Percentiles rank a stretch among this genome's conserved stretches.
phyloP scores from a whole-genome alignment of 2,113 vertebrate species.

The Alosa alosa region DNA sequence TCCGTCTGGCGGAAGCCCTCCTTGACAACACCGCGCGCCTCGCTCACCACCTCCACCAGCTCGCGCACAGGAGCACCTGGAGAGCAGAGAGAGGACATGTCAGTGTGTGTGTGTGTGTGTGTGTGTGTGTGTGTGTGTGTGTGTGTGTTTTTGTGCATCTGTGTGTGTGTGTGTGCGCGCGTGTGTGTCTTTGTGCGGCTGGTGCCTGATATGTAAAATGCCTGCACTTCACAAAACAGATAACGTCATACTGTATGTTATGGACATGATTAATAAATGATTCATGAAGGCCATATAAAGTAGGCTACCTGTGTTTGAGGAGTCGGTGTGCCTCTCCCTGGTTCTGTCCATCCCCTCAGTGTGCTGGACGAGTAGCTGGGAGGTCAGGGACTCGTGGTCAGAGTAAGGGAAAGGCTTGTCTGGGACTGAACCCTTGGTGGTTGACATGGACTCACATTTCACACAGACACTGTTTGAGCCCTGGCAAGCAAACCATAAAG shows the following conservation, averaged over 20 bases:
- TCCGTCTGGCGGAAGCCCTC: conserved; percentile 65
- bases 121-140: background rate
- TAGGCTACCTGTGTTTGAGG: conserved; percentile 11
- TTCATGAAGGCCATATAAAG: background rate
- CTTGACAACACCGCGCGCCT: conserved; percentile 63
- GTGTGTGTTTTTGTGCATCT: too few species aligned
- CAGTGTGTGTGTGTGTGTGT: background rate
- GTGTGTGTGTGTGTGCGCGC: background rate
- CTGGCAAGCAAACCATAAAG: conserved; percentile 48
- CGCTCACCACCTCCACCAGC: conserved; percentile 57
- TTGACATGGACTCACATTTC: conserved; percentile 70
- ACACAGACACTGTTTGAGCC: conserved; percentile 59
- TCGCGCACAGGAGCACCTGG: conserved; percentile 47
- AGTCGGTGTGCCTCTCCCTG: conserved; percentile 36
- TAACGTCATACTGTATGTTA: too few species aligned
- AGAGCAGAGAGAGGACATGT: background rate
- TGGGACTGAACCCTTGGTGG: conserved; percentile 67
- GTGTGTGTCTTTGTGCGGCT: background rate
- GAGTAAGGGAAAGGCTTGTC: conserved; percentile 69
- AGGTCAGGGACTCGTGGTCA: conserved; percentile 78
- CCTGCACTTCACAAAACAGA: background rate
- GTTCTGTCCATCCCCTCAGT: background rate
- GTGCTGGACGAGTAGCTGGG: conserved; percentile 61
- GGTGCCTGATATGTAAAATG: background rate
- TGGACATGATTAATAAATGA: background rate